phyloP scores from a whole-genome alignment of 2,888 invertebrate genomes.

The Aleiodes leptofemur region DNA sequence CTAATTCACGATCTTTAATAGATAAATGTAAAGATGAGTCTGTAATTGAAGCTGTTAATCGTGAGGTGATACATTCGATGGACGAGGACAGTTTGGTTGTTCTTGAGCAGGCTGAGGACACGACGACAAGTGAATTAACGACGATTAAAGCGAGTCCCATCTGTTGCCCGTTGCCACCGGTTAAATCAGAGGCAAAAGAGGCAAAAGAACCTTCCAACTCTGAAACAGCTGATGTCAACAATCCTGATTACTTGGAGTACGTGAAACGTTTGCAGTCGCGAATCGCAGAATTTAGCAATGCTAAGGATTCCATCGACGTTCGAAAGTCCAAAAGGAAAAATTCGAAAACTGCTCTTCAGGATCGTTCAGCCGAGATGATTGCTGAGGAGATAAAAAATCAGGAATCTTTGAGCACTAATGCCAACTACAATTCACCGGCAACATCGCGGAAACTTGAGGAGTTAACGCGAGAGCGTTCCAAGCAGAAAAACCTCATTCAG shows the following conservation, averaged over 20 bases:
- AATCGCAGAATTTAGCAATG: slow-evolving; percentile 83
- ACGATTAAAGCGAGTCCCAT: slow-evolving; percentile 78
- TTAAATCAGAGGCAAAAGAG: slow-evolving; percentile 40
- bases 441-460: slow-evolving; percentile 84
- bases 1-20: slow-evolving; percentile 49
- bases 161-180: slow-evolving; percentile 62
- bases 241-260: slow-evolving; percentile 78
- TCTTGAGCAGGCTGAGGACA: slow-evolving; percentile 80
- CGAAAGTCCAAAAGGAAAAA: slow-evolving; percentile 78
- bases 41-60: slow-evolving; percentile 73
- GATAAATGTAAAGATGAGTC: slow-evolving; percentile 65
- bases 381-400: slow-evolving; percentile 75
- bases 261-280: slow-evolving; percentile 82
- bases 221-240: slow-evolving; percentile 65
- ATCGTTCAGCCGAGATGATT: slow-evolving; percentile 76
- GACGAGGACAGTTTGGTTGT: slow-evolving; percentile 80
- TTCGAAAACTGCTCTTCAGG: slow-evolving; percentile 72
- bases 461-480: slow-evolving; percentile 86
- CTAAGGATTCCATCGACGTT: slow-evolving; percentile 82
- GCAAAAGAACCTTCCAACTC: slow-evolving; percentile 55
- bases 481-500: slow-evolving; percentile 89
- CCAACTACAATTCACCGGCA: slow-evolving; percentile 75
- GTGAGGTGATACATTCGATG: slow-evolving; percentile 68
- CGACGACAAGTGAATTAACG: slow-evolving; percentile 76
- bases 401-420: slow-evolving; percentile 71